Evolutionary conservation across 2,113 vertebrate genomes (phyloP).

Genomic region (Rhabdornis inornatus): DNA sequence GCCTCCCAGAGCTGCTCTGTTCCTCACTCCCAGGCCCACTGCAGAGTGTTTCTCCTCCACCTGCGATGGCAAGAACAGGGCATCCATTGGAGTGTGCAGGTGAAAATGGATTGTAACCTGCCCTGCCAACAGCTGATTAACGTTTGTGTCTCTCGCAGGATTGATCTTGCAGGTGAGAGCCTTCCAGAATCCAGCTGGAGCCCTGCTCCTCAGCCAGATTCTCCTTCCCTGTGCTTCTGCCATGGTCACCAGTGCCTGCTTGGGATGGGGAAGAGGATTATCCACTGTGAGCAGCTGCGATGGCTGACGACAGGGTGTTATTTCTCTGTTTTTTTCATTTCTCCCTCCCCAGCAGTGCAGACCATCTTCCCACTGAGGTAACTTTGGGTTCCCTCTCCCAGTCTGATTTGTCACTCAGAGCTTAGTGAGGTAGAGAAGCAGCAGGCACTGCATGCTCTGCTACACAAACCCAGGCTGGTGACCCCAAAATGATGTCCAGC

Average conservation of each 20-base stretch:
- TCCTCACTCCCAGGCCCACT: background rate
- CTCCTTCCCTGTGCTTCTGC: background rate
- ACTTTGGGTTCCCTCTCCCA: background rate
- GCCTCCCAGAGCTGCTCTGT: background rate
- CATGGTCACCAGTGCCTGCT: background rate
- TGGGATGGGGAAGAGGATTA: too few species aligned
- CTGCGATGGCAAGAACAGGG: constrained; percentile 34
- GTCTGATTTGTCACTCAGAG: background rate
- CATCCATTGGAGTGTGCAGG: constrained; percentile 66
- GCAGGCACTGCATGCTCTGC: background rate
- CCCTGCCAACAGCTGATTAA: constrained; percentile 63
- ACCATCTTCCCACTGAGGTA: background rate
- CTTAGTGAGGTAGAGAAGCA: background rate
- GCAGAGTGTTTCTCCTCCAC: background rate
- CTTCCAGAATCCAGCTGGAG: constrained; percentile 39
- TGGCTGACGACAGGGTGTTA: accelerated
- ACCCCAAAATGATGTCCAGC: accelerated
- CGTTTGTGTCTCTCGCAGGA: constrained; percentile 40
- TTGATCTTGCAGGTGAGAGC: constrained; percentile 68
- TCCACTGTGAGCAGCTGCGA: background rate
- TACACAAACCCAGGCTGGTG: background rate
- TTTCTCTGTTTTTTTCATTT: background rate
- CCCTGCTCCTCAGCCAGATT: background rate
- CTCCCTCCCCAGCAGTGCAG: background rate
- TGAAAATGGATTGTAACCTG: constrained; percentile 74